A percentile compares a stretch with the other conserved stretches of the same genome.
Conservation (phyloP, 2,797 vertebrate species). For the Pseudochaenichthys georgianus region DNA sequence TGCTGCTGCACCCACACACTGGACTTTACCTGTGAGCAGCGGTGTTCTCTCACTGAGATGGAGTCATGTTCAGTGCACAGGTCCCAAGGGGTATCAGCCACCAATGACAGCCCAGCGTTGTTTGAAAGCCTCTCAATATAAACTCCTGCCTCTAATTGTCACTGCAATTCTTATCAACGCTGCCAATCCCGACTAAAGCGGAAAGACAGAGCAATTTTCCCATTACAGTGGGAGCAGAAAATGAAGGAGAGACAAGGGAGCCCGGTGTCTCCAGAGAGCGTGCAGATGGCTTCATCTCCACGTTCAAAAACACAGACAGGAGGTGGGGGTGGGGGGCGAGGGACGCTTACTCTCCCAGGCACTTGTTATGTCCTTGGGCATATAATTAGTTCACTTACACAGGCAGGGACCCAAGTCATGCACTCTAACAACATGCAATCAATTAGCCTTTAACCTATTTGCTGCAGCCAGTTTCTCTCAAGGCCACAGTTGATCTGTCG, state of each 20-base stretch:
- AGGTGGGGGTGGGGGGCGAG: conserved; percentile 55
- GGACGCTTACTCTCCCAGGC: conserved; percentile 27
- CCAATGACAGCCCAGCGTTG: conserved; percentile 65
- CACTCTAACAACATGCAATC: conserved; percentile 63
- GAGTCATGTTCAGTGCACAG: conserved; percentile 44
- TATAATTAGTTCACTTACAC: conserved; percentile 3
- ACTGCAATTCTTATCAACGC: conserved; percentile 80
- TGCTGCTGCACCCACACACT: conserved; percentile 32
- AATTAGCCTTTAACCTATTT: conserved; percentile 73
- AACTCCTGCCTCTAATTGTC: conserved; percentile 82
- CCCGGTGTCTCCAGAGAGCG: conserved; percentile 74
- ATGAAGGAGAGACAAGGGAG: conserved; percentile 75
- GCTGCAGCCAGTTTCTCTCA: conserved; percentile 52
- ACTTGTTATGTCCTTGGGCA: conserved; percentile 48
- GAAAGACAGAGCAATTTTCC: conserved; percentile 83
- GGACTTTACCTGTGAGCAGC: conserved; percentile 28
- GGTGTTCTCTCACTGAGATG: conserved; percentile 24
- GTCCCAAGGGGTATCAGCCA: conserved; percentile 55
- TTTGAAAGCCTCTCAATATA: conserved; percentile 76
- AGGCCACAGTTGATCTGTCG: conserved; percentile 35
- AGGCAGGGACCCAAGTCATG: conserved; percentile 22
- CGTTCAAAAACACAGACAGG: conserved; percentile 79
- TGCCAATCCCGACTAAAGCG: conserved; percentile 83
- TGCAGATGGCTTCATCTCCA: conserved; percentile 84
- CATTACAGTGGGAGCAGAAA: conserved; percentile 77